These are phyloP conservation scores for Lamellibrachia columna DNA, from an alignment of 2,888 invertebrate genomes.

Conservation along the genomic window DNA sequence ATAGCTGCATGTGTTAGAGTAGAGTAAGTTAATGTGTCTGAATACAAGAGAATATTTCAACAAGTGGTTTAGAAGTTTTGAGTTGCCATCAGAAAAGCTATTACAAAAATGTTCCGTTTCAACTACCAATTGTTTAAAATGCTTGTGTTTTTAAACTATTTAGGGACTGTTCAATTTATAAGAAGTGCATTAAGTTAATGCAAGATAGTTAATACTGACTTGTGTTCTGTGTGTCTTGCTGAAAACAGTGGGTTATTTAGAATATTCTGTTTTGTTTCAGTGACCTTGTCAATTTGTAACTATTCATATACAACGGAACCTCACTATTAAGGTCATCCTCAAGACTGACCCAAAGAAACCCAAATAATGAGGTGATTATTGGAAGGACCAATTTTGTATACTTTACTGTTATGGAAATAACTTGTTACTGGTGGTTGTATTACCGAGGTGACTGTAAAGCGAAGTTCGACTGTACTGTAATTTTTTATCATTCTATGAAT, in stretches of 20 bases:
- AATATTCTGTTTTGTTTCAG: neutral
- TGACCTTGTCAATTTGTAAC: neutral
- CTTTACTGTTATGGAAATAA: too few species aligned
- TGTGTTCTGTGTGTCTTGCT: neutral
- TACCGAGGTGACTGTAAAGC: too few species aligned
- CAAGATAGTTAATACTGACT: neutral
- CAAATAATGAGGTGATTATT: too few species aligned
- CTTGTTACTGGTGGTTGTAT: too few species aligned
- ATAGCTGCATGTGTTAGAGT: neutral
- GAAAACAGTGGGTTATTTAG: neutral
- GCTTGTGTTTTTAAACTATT: neutral
- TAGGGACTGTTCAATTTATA: neutral
- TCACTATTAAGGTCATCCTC: too few species aligned
- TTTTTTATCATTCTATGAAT: too few species aligned
- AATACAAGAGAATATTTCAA: neutral
- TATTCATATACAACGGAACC: neutral
- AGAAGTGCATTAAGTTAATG: neutral
- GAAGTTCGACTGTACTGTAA: too few species aligned
- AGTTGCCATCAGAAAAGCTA: neutral
- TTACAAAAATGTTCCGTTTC: neutral
- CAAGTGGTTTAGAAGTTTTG: neutral
- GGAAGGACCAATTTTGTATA: too few species aligned
- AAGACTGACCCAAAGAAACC: too few species aligned
- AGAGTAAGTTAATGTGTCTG: neutral
- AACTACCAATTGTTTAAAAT: neutral